Percentiles rank a stretch among this genome's conserved stretches.
These are phyloP conservation scores for Phengaris arion DNA, from an alignment of 2,888 invertebrate species.

Conservation along the genomic window DNA sequence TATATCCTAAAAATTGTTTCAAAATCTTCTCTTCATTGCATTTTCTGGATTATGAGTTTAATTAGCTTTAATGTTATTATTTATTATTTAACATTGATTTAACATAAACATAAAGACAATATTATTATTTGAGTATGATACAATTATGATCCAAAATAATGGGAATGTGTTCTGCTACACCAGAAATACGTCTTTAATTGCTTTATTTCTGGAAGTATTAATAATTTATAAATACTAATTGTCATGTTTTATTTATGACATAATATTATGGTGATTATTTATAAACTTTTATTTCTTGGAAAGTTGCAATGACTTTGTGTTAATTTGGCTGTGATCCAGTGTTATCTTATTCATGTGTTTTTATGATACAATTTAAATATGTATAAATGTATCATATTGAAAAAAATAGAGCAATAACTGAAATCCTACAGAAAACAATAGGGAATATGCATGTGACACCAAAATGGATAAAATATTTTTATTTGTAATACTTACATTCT, in stretches of 20 bases:
- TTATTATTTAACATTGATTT: no score
- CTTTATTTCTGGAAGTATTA: neutral
- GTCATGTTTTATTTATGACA: slow-evolving; percentile 15
- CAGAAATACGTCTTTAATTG: neutral
- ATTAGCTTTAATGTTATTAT: no score
- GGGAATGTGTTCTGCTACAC: neutral
- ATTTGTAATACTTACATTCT: no score
- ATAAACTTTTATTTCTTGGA: slow-evolving; percentile 18
- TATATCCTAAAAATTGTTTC: no score
- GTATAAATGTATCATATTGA: neutral
- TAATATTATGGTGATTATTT: slow-evolving; percentile 11
- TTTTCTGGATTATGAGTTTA: no score
- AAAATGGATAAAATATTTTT: no score
- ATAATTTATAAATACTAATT: neutral
- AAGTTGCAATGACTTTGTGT: slow-evolving; percentile 41
- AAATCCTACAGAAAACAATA: neutral
- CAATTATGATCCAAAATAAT: neutral
- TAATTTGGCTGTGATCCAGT: slow-evolving; percentile 49
- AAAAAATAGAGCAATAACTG: slow-evolving; percentile 14
- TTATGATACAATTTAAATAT: slow-evolving; percentile 17
- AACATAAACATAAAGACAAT: no score
- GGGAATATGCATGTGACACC: no score
- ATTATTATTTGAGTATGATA: no score
- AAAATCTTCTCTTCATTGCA: no score
- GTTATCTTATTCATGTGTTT: slow-evolving; percentile 39